Base-by-base conservation (phyloP, 2,113 vertebrate species). In the Megaptera novaeangliae region DNA sequence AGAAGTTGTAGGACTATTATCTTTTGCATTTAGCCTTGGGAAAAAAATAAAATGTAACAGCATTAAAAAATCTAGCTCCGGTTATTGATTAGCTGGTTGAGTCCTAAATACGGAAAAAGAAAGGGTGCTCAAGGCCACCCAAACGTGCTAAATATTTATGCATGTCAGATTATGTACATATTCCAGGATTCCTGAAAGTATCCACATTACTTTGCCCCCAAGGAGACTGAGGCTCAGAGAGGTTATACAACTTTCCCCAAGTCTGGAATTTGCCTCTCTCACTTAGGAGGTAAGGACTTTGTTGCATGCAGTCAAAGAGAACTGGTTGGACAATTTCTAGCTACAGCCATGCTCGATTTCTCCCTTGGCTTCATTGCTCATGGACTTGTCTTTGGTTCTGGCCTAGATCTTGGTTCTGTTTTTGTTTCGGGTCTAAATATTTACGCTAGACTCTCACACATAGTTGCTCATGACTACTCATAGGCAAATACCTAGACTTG, bases 351-450 rank as follows among this genome's bases (percentile, higher is more conserved):
- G 49, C 11, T 61, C 34, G 25, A 18, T 46, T 21, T 91, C 34
- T 25, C 83, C 52, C 55, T 29, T 11, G 39, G 57, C 63, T 96
- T 61, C 41, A 46, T 15, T 85, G 59, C 55, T 66, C 91, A 39
- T 23, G 57, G 84, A 92, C 23, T 44, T 88, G 63, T 64, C 69
- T 96, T 34, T 94, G 49, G 52, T 94, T 83, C 69, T 83, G 80
- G 66, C 46, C 41, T 36, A 68, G 21, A 69, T 64, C n/a, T 36
- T 66, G 34, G 27, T 78, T 85, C 34, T 59, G 44, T 88, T 95
- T 93, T 96, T 88, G 39, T 63, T 95, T 91, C 23, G 92, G 74
- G 13, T 63, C 36, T 95, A 94, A 96, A 92, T 95, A 96, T 91
- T 84, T 93, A 59, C 9, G 63, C 39, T 68, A 87, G 74, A 96